phyloP scores from a whole-genome alignment of 2,797 vertebrate genomes.

The Chromis chromis region DNA sequence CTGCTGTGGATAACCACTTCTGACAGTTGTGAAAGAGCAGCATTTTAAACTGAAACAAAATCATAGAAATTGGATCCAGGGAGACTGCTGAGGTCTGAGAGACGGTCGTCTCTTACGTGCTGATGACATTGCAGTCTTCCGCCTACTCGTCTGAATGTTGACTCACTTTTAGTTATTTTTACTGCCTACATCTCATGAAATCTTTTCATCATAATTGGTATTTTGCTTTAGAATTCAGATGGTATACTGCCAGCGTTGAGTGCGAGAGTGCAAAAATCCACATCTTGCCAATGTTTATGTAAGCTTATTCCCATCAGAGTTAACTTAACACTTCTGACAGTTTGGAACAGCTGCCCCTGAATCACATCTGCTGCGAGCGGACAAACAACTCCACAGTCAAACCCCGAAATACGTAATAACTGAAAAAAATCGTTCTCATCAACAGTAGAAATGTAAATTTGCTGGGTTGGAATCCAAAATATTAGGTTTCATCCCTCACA shows the following conservation, averaged over 20 bases:
- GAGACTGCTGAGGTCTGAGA: constrained; percentile 48
- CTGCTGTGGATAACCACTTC: constrained; percentile 44
- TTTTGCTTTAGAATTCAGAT: not conserved
- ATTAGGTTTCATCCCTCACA: too few species aligned
- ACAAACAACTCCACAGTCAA: constrained; percentile 48
- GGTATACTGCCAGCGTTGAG: constrained; percentile 13
- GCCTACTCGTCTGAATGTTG: constrained; percentile 3
- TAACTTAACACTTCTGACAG: constrained; percentile 52
- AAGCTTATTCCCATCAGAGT: constrained; percentile 54
- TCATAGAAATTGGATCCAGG: constrained; percentile 67
- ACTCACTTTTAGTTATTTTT: not conserved
- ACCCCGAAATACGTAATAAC: constrained; percentile 7
- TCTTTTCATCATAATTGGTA: not conserved
- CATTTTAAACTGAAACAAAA: constrained; percentile 68
- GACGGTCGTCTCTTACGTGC: constrained; percentile 28
- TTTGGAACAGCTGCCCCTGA: constrained; percentile 61
- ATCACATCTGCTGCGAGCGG: constrained; percentile 53
- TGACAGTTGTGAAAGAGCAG: constrained; percentile 71
- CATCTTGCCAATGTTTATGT: constrained; percentile 47
- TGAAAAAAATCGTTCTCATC: not conserved
- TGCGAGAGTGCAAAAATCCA: constrained; percentile 21
- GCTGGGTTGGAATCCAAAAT: fast-evolving
- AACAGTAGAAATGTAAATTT: not conserved
- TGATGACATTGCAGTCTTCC: constrained; percentile 32
- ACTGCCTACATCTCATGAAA: not conserved